Evolutionary conservation across 1,140 invertebrate species (phyloP), one percentile per base, ranked within the genome.

Genomic region (Drosophila novamexicana): DNA sequence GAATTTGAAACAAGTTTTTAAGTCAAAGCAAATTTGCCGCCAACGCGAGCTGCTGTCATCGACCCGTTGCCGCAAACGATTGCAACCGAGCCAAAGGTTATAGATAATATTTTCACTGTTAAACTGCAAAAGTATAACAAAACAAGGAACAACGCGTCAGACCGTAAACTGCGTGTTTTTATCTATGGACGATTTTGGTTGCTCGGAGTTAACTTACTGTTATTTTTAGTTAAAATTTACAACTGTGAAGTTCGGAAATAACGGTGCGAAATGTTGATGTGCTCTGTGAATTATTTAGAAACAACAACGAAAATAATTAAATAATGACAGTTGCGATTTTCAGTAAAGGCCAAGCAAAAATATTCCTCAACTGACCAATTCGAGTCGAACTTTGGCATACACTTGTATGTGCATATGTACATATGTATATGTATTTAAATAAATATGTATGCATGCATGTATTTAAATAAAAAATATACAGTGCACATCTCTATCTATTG

Each of bases 171-270:
- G 79, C 83, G 82, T 88, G 78, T 82, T 82, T 86, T 86, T 80
- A 73, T 75, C 54, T 84, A 69, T 63, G 70, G 56, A 84, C 74
- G 61, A 69, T 57, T 83, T 79, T 82, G 58, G 64, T 78, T 50
- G 62, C 71, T 89, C 53, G 44, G 58, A 82, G 83, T 85, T 71
- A 77, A 68, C 83, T 66, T 76, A 75, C 70, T 75, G 76, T 77
- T 88, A 89, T 88, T 89, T 88, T 89, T 80, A 89, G 77, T 84
- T 84, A 89, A 88, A 83, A 89, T 75, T 88, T 84, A 75, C 77
- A 69, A 84, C 69, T 40, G 83, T 81, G 71, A 89, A 83, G 84
- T 72, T 69, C 52, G 50, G 53, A 52, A 85, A 69, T 56, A 67
- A 70, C 44, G 37, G 49, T 62, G 69, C 63, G n/a, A 83, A 68